These are phyloP conservation scores for Asobara japonica DNA, from an alignment of 1,140 invertebrate species.

Conservation along the genomic window DNA sequence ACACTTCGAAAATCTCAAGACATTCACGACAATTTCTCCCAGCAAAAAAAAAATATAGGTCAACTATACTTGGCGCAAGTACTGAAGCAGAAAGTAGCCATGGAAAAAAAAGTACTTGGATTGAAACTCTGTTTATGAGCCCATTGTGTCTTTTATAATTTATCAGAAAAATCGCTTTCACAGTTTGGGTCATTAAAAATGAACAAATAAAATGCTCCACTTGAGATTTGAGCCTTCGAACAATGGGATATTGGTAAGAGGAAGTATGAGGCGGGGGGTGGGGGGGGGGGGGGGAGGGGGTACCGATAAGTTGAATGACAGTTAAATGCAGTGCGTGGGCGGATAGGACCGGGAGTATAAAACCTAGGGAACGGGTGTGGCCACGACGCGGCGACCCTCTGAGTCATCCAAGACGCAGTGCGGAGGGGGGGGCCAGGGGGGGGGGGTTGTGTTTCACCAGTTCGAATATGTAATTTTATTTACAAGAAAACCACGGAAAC, in stretches of 20 bases:
- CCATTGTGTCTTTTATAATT: no score
- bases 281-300: not conserved
- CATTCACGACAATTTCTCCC: no score
- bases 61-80: no score
- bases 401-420: not conserved
- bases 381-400: not conserved
- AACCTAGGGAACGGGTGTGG: conserved; percentile 15
- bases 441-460: not conserved
- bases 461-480: not conserved
- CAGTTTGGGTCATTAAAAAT: not conserved
- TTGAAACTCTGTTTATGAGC: no score
- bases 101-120: no score
- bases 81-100: no score
- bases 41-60: no score
- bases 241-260: conserved; percentile 11
- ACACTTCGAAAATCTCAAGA: no score
- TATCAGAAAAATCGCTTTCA: not conserved
- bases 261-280: not conserved
- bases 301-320: conserved; percentile 30
- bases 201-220: not conserved
- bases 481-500: not conserved
- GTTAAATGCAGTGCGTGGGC: conserved; percentile 33
- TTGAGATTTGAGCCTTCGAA: not conserved
- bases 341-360: conserved; percentile 18
- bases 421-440: no score